phyloP scores from a whole-genome alignment of 2,113 vertebrate species.

The Ictalurus punctatus region DNA sequence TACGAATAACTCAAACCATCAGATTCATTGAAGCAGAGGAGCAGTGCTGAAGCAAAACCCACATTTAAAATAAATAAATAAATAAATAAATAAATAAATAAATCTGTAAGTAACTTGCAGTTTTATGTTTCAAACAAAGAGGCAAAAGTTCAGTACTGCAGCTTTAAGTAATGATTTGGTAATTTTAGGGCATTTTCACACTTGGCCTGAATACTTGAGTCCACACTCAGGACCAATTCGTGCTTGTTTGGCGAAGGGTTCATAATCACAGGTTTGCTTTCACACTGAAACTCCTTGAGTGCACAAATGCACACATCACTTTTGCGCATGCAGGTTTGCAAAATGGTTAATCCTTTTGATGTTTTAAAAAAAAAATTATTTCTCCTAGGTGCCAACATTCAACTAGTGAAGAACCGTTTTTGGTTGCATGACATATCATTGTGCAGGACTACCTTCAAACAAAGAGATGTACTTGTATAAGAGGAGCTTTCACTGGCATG shows the following conservation, averaged over 20 bases:
- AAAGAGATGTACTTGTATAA: not conserved
- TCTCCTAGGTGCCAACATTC: not conserved
- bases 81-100: no score
- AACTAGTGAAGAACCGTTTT: not conserved
- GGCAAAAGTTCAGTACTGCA: no score
- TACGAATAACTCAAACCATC: no score
- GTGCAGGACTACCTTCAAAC: not conserved
- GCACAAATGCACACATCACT: not conserved
- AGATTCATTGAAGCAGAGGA: no score
- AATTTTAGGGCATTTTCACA: not conserved
- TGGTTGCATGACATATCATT: not conserved
- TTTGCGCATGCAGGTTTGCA: not conserved
- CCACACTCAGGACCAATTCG: not conserved
- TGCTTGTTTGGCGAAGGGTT: not conserved
- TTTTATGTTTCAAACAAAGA: no score
- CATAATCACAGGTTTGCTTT: not conserved
- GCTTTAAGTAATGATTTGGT: not conserved
- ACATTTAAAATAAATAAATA: no score
- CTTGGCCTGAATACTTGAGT: not conserved
- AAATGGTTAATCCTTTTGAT: not conserved
- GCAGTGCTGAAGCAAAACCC: no score
- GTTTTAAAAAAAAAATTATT: not conserved
- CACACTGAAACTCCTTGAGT: not conserved
- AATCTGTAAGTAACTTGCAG: no score
- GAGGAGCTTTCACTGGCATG: not conserved